Evolutionary conservation across 1,140 invertebrate species (phyloP), one percentile per base, ranked within the genome.

Genomic region (Diprion similis): DNA sequence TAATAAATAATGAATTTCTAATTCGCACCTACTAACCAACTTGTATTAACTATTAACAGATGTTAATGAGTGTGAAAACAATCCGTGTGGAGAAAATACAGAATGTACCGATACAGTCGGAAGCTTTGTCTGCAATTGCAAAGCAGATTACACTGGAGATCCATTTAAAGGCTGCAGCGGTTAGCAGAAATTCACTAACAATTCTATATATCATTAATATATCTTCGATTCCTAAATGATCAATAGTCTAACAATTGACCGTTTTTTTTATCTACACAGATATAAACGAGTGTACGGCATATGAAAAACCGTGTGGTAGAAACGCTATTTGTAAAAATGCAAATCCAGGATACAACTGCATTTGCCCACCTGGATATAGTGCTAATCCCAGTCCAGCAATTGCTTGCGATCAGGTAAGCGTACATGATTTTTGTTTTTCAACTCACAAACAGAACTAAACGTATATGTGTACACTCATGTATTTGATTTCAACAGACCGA

Each of bases 271-370:
- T 72, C 73, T 37, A 81, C 84, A 10, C 81, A 89, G 97, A 99
- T 87, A 94, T 99, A 77, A 93, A 99, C 83, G 97, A 99, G 85
- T 99, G 97, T 83, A 89, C 90, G 10, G 90, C 91, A 8, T 87
- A 94, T 76, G 93, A 96, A 73, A 94, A 91, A 78, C 93, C 96
- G 1, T 99, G 97, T 84, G 95, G 96, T 10, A 88, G 89, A 7
- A 92, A 97, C 81, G 97, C 97, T 0, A 89, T 95, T 69, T 99
- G 97, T 86, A 93, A 95, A 81, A 98, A 99, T 83, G 88, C 92
- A 0, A 88, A 90, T 8, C 97, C 97, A 2, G 95, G 95, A 71
- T 98, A 95, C 85, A 94, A 93, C 76, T 98, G 96, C 81, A 82
- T 94, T 45, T 98, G 96, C 81, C 95, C 95, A 37, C 93, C 95